phyloP scores from a whole-genome alignment of 2,113 vertebrate genomes.

The Chloroceryle aenea region DNA sequence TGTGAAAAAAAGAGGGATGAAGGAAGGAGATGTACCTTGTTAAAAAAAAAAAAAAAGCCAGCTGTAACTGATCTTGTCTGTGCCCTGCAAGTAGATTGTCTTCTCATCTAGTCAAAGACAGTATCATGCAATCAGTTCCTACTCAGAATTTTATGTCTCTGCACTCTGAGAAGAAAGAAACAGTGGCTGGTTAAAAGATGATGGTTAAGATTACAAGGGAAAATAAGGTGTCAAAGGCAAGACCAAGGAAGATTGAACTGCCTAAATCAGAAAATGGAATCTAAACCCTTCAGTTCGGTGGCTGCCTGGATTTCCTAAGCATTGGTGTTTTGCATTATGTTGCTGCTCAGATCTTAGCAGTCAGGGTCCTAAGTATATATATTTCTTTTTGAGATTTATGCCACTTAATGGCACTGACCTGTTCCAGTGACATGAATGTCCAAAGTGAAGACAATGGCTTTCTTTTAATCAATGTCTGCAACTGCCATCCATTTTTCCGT shows the following conservation, averaged over 20 bases:
- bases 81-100: background rate
- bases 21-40: background rate
- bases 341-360: background rate
- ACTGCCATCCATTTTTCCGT: background rate
- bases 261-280: conserved; percentile 36
- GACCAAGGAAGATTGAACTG: background rate
- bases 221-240: background rate
- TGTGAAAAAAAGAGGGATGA: background rate
- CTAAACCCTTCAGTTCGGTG: background rate
- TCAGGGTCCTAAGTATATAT: background rate
- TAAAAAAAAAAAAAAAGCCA: background rate
- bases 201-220: conserved; percentile 1
- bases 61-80: background rate
- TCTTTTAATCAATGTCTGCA: background rate
- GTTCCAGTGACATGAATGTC: background rate
- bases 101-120: background rate
- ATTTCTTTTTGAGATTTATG: background rate
- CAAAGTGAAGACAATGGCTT: background rate
- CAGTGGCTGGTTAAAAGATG: background rate
- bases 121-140: background rate
- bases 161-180: background rate
- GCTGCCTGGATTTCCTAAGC: background rate
- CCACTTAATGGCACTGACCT: background rate
- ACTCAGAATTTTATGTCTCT: background rate
- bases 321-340: background rate